Evolutionary conservation across 2,113 vertebrate species (phyloP), one percentile per base, ranked within the genome.

Genomic region (Accipiter virgatus): DNA sequence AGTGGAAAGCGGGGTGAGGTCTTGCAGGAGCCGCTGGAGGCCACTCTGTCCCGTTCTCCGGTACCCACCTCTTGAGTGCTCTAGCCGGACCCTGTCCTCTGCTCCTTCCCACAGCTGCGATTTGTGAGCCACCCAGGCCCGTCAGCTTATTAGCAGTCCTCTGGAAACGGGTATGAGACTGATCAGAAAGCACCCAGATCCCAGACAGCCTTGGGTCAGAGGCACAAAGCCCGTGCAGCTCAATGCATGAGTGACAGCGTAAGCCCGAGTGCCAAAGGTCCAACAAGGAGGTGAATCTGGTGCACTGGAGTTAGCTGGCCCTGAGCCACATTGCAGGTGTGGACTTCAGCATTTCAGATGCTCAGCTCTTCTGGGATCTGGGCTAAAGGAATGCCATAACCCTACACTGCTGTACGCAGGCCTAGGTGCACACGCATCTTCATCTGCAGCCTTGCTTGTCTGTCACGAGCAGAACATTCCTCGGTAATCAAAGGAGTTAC

Each of bases 131-230:
- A 8, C 47, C 10, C 77, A 3, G 66, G 47, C 38, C 42, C 17
- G 61, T 22, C 55, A 4, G 32, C 9, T 56, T 38, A 43, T 8
- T 62, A 53, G n/a, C 73, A 3, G 3, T 34, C 70, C 61, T 4
- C 52, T 7, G 0, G 48, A n/a, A 80, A 26, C 0, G 9, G n/a
- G 32, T 12, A 34, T 58, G 34, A 26, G 42, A 22, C 19, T 21
- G 55, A 3, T 20, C 38, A 9, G n/a, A 58, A 36, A 71, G 36
- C 20, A 22, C 10, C 2, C 36, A 9, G 56, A 13, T 4, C 52
- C 32, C 63, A 2, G 42, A 1, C 45, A 62, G 56, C 62, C 20
- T 29, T 11, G 38, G 22, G 23, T 13, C 23, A 50, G 45, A 34
- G 73, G 73, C 63, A 22, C 36, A 11, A 34, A 50, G 31, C 16